These are phyloP conservation scores for Clostera curtula DNA, from an alignment of 2,888 invertebrate genomes.

Conservation along the genomic window DNA sequence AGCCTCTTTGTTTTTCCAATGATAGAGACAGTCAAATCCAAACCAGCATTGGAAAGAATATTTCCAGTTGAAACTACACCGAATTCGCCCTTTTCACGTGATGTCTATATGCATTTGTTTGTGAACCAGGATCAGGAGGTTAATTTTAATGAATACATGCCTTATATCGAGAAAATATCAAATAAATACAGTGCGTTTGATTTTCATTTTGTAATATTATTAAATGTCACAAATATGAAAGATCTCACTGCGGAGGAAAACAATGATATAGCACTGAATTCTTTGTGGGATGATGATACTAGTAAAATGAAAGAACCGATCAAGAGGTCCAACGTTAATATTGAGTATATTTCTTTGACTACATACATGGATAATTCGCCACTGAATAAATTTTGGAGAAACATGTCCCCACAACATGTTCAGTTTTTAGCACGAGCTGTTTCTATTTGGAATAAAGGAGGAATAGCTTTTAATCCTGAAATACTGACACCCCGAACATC, in stretches of 20 bases:
- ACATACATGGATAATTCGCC: conserved; percentile 49
- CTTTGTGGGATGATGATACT: conserved; percentile 33
- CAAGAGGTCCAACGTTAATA: conserved; percentile 25
- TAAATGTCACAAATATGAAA: conserved; percentile 40
- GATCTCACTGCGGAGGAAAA: conserved; percentile 37
- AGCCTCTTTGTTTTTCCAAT: conserved; percentile 39
- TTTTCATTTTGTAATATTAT: conserved; percentile 44
- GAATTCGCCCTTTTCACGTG: conserved; percentile 14
- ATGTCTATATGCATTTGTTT: conserved; percentile 53
- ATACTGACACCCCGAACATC: conserved; percentile 43
- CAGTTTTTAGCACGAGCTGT: conserved; percentile 48
- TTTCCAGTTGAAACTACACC: conserved; percentile 9
- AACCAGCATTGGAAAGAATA: conserved; percentile 15
- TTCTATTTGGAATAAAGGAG: conserved; percentile 62
- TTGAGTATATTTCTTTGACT: conserved; percentile 38
- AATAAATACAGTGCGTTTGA: conserved; percentile 40
- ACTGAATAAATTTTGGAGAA: conserved; percentile 42
- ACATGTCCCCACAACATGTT: conserved; percentile 39
- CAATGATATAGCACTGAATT: conserved; percentile 50
- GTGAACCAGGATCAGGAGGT: conserved; percentile 30
- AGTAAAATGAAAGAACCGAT: conserved; percentile 14
- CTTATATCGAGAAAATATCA: conserved; percentile 41
- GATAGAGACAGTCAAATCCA: conserved; percentile 28
- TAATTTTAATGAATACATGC: conserved; percentile 38
- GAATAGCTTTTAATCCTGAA: conserved; percentile 51